A percentile compares a stretch with the other conserved stretches of the same genome.
Evolutionary conservation across 2,113 vertebrate species (phyloP).

Genomic region (Siniperca knerii): DNA sequence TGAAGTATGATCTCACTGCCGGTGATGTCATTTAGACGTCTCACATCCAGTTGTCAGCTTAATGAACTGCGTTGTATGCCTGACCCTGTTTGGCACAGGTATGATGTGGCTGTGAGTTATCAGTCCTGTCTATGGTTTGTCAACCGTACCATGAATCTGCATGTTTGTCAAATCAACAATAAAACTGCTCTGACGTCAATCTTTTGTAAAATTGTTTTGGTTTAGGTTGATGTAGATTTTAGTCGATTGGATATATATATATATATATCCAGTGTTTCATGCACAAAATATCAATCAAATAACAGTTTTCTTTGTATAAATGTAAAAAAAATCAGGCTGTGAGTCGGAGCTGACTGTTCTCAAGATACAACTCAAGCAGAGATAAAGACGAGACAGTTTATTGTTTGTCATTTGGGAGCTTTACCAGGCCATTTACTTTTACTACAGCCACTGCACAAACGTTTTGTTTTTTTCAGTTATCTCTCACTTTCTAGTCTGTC

Average conservation of each 20-base stretch:
- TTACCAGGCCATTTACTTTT: constrained; percentile 65
- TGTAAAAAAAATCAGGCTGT: background rate
- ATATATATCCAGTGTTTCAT: background rate
- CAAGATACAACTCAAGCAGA: background rate
- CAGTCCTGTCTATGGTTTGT: background rate
- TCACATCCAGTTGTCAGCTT: background rate
- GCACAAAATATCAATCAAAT: background rate
- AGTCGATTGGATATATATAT: no score
- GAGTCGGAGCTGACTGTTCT: constrained; percentile 4
- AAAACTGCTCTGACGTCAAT: no score
- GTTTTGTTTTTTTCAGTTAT: background rate
- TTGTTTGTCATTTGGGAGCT: constrained; percentile 37
- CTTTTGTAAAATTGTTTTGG: no score
- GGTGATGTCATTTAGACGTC: background rate
- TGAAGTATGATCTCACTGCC: background rate
- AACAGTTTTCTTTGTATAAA: background rate
- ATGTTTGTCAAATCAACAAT: no score
- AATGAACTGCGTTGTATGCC: background rate
- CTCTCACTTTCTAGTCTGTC: constrained; percentile 6
- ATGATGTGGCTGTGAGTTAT: background rate
- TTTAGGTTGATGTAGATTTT: background rate
- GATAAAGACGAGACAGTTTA: constrained; percentile 27
- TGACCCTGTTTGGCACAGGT: background rate
- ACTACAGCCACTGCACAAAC: constrained; percentile 27
- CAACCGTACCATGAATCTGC: no score